Percentiles rank a stretch among this genome's conserved stretches.
Evolutionary conservation across 2,888 invertebrate genomes (phyloP).

Genomic region (Aphodius granarius): DNA sequence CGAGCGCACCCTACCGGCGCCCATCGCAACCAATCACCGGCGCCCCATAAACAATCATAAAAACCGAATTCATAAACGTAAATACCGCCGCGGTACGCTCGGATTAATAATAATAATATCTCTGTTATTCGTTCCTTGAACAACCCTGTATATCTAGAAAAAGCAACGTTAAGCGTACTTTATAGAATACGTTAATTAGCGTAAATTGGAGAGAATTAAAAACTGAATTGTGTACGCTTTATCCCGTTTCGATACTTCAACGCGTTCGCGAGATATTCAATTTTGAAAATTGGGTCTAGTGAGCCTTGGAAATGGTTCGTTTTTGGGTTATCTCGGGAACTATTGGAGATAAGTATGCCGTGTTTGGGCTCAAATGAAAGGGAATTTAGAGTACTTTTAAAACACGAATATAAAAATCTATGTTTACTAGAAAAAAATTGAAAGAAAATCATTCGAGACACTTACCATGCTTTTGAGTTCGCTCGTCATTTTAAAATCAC

Average conservation of each 20-base stretch:
- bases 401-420: not conserved
- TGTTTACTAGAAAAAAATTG: not conserved
- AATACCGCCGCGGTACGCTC: conserved; percentile 52
- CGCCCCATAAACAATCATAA: conserved; percentile 56
- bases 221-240: not conserved
- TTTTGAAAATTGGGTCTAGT: not conserved
- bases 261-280: not conserved
- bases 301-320: not conserved
- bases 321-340: not conserved
- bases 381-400: not conserved
- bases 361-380: not conserved
- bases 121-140: not conserved
- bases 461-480: not conserved
- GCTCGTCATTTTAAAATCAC: not conserved
- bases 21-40: conserved; percentile 55
- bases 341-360: not conserved
- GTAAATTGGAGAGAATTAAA: not conserved
- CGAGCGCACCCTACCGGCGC: conserved; percentile 13
- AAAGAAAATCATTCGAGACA: not conserved
- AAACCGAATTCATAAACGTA: conserved; percentile 53
- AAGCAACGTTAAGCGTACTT: no score
- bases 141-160: no score
- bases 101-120: conserved; percentile 44
- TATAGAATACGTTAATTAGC: not conserved
- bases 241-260: not conserved